phyloP scores from a whole-genome alignment of 2,113 vertebrate genomes.

The Coturnix japonica region DNA sequence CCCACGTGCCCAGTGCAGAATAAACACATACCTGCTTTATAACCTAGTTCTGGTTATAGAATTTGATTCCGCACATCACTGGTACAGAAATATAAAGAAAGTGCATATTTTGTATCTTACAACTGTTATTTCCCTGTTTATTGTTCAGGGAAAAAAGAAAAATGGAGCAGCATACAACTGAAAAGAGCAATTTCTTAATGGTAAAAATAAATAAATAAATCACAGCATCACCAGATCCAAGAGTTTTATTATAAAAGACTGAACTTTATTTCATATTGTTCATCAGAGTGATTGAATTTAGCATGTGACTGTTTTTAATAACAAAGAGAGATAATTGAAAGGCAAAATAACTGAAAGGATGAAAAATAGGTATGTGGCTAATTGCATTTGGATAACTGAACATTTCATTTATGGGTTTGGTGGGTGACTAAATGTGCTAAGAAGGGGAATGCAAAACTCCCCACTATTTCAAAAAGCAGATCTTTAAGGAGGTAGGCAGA shows the following conservation, averaged over 20 bases:
- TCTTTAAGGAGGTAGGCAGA: not conserved
- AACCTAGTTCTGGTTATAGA: no score
- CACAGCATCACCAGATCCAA: not conserved
- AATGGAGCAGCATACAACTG: not conserved
- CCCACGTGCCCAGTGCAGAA: no score
- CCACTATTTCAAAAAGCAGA: not conserved
- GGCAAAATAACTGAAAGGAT: conserved; percentile 14
- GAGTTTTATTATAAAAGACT: not conserved
- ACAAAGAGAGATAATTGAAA: conserved; percentile 32
- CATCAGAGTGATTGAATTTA: conserved; percentile 26
- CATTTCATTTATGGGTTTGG: not conserved
- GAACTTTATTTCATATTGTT: not conserved
- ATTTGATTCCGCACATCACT: not conserved
- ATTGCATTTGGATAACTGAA: not conserved
- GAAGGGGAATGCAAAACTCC: not conserved
- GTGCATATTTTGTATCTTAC: conserved; percentile 9
- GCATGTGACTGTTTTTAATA: conserved; percentile 7
- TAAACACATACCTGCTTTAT: no score
- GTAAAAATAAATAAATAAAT: not conserved
- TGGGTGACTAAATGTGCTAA: not conserved
- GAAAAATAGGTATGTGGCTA: conserved; percentile 16
- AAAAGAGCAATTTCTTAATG: conserved; percentile 27
- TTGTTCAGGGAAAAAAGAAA: conserved; percentile 11
- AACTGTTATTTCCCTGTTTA: no score
- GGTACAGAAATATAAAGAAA: conserved; percentile 23